Evolutionary conservation across 2,113 vertebrate species (phyloP), one percentile per base, ranked within the genome.

Genomic region (Drymodes brunneopygia): DNA sequence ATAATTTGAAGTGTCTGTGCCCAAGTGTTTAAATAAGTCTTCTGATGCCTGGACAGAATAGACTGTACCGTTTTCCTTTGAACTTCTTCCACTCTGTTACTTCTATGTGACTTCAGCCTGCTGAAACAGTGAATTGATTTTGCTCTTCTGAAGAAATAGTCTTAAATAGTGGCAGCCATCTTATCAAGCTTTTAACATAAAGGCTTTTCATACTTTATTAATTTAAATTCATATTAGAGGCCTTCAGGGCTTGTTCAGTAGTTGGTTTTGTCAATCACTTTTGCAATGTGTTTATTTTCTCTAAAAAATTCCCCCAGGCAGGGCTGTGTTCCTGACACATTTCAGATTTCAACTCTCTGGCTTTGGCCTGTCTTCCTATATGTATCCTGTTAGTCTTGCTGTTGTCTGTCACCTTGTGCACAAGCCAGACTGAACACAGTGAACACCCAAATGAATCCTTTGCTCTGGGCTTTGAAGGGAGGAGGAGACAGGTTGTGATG

Each of bases 171-270:
- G 69, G 31, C 36, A 89, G 51, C 78, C 53, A 66, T 90, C 65
- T 62, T 62, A 61, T 57, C 36, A 91, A 67, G 60, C 17, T 71
- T 70, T 95, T 81, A 92, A 84, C 48, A 74, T 51, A 84, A 66
- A 86, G 47, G 3, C 22, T 92, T 81, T 94, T 94, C 86, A 92
- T 56, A 81, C 40, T 66, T 88, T 74, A 78, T 92, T 92, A 91
- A 75, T 84, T 88, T 91, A 81, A 95, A 84, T 65, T 93, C 60
- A 67, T 31, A 54, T 77, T 80, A 78, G 44, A 81, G 44, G 8
- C 51, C 86, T 78, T 51, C 56, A 67, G 72, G 92, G 5, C 15
- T 78, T 20, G 22, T 51, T 92, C 80, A 84, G 88, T n/a, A 44
- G 47, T 74, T 0, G 7, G 81, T 81, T 86, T 69, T 81, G 81